phyloP scores from a whole-genome alignment of 1,140 invertebrate genomes.

The Metopolophium dirhodum region DNA sequence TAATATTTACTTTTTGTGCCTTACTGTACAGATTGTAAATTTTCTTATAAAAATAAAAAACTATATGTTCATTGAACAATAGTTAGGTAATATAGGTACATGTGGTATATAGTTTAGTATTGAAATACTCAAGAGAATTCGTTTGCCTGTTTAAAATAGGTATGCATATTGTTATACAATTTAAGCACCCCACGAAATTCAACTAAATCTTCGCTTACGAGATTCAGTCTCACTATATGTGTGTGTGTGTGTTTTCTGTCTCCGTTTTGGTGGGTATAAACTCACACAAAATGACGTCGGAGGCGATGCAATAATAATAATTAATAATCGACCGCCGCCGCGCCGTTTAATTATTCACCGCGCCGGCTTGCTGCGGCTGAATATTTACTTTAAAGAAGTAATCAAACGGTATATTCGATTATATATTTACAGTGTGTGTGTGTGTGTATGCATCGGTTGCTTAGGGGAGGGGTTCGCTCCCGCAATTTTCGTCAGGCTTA shows the following conservation, averaged over 20 bases:
- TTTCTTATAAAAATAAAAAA: no score
- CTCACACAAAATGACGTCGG: background rate
- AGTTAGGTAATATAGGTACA: no score
- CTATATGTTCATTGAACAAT: no score
- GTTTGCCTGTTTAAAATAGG: no score
- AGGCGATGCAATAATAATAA: slow-evolving; percentile 11
- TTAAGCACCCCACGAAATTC: background rate
- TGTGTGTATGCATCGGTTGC: background rate
- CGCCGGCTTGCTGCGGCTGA: background rate
- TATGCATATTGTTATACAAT: background rate
- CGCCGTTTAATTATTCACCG: slow-evolving; percentile 8
- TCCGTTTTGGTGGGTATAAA: background rate
- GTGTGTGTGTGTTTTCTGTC: background rate
- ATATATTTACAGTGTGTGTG: background rate
- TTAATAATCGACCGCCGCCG: background rate
- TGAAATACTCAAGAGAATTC: no score
- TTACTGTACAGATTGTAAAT: no score
- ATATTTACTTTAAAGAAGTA: slow-evolving; percentile 13
- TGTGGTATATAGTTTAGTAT: no score
- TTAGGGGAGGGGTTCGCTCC: background rate
- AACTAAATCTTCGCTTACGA: background rate
- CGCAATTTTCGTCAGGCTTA: background rate
- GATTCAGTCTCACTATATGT: background rate
- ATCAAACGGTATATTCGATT: slow-evolving; percentile 11
- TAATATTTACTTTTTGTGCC: no score